Conservation (phyloP, 2,113 vertebrate genomes). For the Trichechus manatus region DNA sequence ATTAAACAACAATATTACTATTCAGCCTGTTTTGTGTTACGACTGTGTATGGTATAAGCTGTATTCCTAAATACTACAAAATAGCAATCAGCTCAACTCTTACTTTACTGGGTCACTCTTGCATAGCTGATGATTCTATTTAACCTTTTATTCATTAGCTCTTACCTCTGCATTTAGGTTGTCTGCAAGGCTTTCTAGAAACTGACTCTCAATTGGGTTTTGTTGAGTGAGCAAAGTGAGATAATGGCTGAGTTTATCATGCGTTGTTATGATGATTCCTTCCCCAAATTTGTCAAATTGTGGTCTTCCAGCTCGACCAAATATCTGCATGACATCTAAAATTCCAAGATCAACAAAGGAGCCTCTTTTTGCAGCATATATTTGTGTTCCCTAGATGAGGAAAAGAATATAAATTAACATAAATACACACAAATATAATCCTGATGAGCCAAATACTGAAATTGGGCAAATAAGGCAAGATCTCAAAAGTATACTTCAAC, state of each 20-base stretch:
- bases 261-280: conserved; percentile 97
- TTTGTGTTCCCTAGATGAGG: conserved; percentile 96
- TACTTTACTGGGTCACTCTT: conserved; percentile 30
- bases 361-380: conserved; percentile 98
- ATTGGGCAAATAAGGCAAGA: conserved; percentile 89
- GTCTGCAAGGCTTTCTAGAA: conserved; percentile 96
- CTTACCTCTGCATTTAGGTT: conserved; percentile 98
- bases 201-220: conserved; percentile 99
- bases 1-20: not conserved
- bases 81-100: not conserved
- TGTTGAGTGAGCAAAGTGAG: conserved; percentile 97
- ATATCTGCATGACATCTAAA: conserved; percentile 99
- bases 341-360: conserved; percentile 98
- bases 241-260: conserved; percentile 99
- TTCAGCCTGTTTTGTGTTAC: not conserved
- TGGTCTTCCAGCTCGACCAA: conserved; percentile 97
- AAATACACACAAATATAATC: conserved; percentile 89
- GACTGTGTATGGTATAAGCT: not conserved
- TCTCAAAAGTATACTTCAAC: conserved; percentile 89
- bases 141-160: conserved; percentile 34
- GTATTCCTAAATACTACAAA: not conserved
- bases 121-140: not conserved
- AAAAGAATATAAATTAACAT: conserved; percentile 92
- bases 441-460: conserved; percentile 87
- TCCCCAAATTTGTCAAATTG: conserved; percentile 98